These are phyloP conservation scores for Caradrina clavipalpis DNA, from an alignment of 2,888 invertebrate species.

Conservation along the genomic window DNA sequence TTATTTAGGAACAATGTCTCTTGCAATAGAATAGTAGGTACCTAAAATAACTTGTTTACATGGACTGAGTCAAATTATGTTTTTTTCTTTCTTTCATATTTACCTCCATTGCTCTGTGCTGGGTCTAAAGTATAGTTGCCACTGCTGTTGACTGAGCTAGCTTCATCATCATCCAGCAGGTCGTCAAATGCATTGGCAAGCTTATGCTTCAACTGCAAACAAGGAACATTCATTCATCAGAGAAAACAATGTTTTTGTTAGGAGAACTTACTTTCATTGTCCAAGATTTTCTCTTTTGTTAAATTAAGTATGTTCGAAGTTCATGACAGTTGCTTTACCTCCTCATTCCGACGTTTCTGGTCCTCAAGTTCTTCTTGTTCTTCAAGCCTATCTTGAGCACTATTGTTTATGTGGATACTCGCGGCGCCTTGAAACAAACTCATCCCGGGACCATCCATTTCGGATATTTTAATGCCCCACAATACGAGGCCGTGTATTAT, in stretches of 20 bases:
- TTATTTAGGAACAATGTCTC: not conserved
- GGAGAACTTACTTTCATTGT: slow-evolving; percentile 2
- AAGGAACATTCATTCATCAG: slow-evolving; percentile 34
- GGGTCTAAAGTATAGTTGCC: slow-evolving; percentile 85
- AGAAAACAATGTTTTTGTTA: slow-evolving; percentile 23
- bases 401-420: slow-evolving; percentile 92
- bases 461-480: slow-evolving; percentile 24
- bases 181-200: slow-evolving; percentile 93
- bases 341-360: slow-evolving; percentile 92
- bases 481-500: slow-evolving; percentile 20
- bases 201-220: slow-evolving; percentile 91
- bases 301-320: not conserved
- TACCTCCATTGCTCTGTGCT: slow-evolving; percentile 80
- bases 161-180: slow-evolving; percentile 92
- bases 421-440: slow-evolving; percentile 93
- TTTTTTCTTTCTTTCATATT: too few species aligned
- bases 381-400: slow-evolving; percentile 92
- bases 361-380: slow-evolving; percentile 93
- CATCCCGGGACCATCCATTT: slow-evolving; percentile 92
- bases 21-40: not conserved
- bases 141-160: slow-evolving; percentile 91
- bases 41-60: not conserved
- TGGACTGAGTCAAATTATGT: too few species aligned
- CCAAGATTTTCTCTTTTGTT: not conserved
- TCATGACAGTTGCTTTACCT: slow-evolving; percentile 83